Conservation (phyloP, 1,140 invertebrate species). For the Temnothorax longispinosus region DNA sequence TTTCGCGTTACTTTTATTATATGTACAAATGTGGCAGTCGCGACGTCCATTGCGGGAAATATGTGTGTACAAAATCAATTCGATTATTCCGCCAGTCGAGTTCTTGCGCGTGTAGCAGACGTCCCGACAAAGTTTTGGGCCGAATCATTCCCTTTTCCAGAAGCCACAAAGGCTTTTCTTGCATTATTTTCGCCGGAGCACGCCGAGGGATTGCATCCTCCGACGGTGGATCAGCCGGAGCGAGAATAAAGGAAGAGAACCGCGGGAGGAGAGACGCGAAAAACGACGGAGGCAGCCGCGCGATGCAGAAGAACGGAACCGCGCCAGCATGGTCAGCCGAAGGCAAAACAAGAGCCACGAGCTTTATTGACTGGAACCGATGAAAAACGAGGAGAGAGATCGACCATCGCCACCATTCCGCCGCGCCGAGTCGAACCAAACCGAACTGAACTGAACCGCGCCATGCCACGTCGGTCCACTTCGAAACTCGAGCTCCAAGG, state of each 20-base stretch:
- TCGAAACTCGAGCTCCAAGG: constrained; percentile 60
- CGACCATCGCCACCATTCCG: constrained; percentile 63
- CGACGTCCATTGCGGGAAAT: background rate
- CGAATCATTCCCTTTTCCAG: constrained; percentile 45
- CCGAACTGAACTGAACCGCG: background rate
- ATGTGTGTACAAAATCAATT: constrained; percentile 48
- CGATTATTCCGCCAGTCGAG: constrained; percentile 50
- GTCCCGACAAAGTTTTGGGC: constrained; percentile 48
- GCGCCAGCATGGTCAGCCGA: constrained; percentile 78
- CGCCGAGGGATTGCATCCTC: constrained; percentile 40
- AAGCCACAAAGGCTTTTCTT: constrained; percentile 60
- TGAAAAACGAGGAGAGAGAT: constrained; percentile 79
- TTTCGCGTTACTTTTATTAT: constrained; percentile 31
- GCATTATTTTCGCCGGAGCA: constrained; percentile 54
- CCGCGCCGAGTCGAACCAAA: background rate
- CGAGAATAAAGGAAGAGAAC: constrained; percentile 31
- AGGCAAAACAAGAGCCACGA: constrained; percentile 80
- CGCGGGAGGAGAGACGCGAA: constrained; percentile 53
- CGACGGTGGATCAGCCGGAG: constrained; percentile 32
- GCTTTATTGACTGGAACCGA: constrained; percentile 82
- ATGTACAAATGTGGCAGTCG: background rate
- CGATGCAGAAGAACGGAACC: constrained; percentile 76
- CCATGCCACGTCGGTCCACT: constrained; percentile 20
- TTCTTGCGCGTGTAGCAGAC: constrained; percentile 52
- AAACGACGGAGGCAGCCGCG: constrained; percentile 60